Conservation (phyloP, 2,888 invertebrate species). For the Drosophila mercatorum region DNA sequence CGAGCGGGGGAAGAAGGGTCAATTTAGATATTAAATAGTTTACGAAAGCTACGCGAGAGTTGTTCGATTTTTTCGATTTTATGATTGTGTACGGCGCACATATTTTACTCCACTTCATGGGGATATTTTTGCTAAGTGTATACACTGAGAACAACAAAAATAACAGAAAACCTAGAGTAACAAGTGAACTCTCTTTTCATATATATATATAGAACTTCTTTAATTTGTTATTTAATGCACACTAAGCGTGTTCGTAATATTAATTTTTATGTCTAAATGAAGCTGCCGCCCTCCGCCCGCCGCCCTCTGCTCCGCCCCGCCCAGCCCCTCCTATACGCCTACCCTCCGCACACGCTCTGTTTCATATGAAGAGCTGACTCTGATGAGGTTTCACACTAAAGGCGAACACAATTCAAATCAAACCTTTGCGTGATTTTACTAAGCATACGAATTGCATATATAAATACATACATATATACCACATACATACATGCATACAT, state of each 20-base stretch:
- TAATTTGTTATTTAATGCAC: constrained; percentile 78
- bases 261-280: constrained; percentile 57
- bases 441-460: constrained; percentile 58
- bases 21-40: constrained; percentile 89
- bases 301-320: constrained; percentile 9
- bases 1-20: constrained; percentile 91
- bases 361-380: constrained; percentile 35
- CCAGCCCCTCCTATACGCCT: constrained; percentile 19
- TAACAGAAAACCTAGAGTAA: constrained; percentile 13
- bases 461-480: constrained; percentile 25
- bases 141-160: constrained; percentile 50
- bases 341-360: constrained; percentile 18
- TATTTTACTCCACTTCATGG: constrained; percentile 28
- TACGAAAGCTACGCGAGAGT: constrained; percentile 6
- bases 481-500: constrained; percentile 20
- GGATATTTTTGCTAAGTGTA: constrained; percentile 74
- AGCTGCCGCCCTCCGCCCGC: constrained; percentile 32
- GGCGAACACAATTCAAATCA: constrained; percentile 58
- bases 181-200: constrained; percentile 34
- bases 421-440: constrained; percentile 75
- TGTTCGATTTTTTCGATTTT: constrained; percentile 27
- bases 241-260: constrained; percentile 75
- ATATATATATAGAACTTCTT: constrained; percentile 51
- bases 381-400: constrained; percentile 59
- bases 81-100: constrained; percentile 31